Base-by-base conservation (phyloP, 2,888 invertebrate species). In the Nemapogon koenigi region DNA sequence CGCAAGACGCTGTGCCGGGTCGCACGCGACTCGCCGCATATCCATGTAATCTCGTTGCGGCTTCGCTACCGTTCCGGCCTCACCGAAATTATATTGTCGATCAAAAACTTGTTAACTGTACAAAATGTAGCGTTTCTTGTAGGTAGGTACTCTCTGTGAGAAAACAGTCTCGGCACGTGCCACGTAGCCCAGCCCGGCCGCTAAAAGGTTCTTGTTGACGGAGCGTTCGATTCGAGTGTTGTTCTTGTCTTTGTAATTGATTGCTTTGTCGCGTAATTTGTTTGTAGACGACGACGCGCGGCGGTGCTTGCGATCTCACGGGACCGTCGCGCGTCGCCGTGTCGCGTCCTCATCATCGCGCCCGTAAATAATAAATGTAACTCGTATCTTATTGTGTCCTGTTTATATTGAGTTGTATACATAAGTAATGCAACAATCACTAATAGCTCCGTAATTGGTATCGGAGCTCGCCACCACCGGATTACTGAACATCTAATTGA, bases 201-300 rank as follows among this genome's bases (percentile, higher is more conserved):
- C 62, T 78, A 75, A 78, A 78, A 78, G 78, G 67, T 73, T 71
- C 60, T 70, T 78, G 72, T 78, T 78, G 75, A 76, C 75, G 66
- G 52, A 76, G 61, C 72, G 65, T 73, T 75, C 70, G 62, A 65
- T 68, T 73, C 57, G 58, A 75, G 72, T 60, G 38, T 19, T 63
- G 65, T 59, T 64, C 66, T 65, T 67, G 70, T 71, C 68, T 68
- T 71, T 67, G 62, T 73, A 78, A 76, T 78, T 78, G 76, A 76
- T 78, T 76, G 76, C 76, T 75, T 75, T 76, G 78, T 76, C 72
- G 67, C 66, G 66, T 76, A 78, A 78, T 78, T 78, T 78, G 75
- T 78, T 78, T 76, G 73, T 57, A 57, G 59, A 59, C 62, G 61
- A 49, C 54, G 47, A 43, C 54, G 51, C 50, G 60, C 59, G 52